Evolutionary conservation across 1,140 invertebrate genomes (phyloP), one percentile per base, ranked within the genome.

Genomic region (Hylaeus volcanicus): DNA sequence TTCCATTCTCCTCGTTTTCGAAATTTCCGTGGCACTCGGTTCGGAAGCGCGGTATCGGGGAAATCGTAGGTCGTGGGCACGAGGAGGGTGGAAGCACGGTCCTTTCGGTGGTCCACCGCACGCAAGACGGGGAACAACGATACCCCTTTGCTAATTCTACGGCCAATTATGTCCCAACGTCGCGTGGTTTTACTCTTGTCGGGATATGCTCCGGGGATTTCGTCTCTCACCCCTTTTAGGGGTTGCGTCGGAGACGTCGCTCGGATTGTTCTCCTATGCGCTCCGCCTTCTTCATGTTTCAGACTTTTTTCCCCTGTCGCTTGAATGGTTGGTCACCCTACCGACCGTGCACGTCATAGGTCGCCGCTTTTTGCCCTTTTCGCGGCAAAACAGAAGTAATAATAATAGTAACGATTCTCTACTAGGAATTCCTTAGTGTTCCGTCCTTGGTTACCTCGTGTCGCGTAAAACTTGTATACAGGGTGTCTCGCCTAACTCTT

Each of bases 141-240:
- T 69, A 83, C 80, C 89, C 87, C 86, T 89, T 88, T 85, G 87
- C 87, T 90, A 90, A 91, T 91, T 91, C 89, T 79, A 88, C 82
- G 84, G 89, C 88, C 90, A 91, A 91, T 91, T 90, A 91, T 87
- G 88, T 89, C 74, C 84, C 71, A 75, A 81, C 85, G 74, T 88
- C 69, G 74, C 87, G 81, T 83, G 87, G 82, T 85, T 81, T 81
- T 75, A 71, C 78, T 82, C 79, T 74, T 69, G 63, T 81, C 64
- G 51, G 76, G 68, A 77, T 82, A 68, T 79, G 76, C 74, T 83
- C 74, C 75, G 66, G 70, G 76, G 60, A 56, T 60, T 71, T 68
- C 53, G 53, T 56, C n/a, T 56, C 65, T 64, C 60, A 74, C 68
- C 66, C 71, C 65, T 66, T 87, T 64, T 26, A 26, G 51, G 43